Conservation (phyloP, 2,888 invertebrate species). For the Brachylomia viminalis region DNA sequence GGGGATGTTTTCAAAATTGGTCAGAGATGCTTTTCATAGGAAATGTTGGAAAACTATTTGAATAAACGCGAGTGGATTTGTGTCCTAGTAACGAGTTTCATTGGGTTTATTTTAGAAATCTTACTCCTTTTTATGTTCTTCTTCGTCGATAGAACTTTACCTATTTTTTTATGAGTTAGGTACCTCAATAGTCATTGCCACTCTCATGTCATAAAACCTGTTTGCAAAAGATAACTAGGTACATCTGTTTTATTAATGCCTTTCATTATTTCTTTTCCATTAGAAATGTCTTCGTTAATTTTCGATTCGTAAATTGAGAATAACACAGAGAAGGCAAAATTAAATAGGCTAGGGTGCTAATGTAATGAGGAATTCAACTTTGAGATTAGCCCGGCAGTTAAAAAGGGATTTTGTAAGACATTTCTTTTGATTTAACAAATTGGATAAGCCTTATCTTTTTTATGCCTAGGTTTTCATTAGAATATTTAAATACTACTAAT, state of each 20-base stretch:
- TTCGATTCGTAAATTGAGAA: constrained; percentile 11
- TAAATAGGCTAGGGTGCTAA: constrained; percentile 34
- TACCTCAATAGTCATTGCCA: background rate
- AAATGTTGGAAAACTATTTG: background rate
- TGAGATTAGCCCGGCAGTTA: constrained; percentile 29
- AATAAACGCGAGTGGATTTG: background rate
- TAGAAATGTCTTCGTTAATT: constrained; percentile 15
- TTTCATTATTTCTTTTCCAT: background rate
- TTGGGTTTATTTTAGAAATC: background rate
- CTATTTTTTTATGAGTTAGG: no score
- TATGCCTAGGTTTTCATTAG: background rate
- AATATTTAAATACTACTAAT: no score
- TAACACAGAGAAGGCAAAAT: constrained; percentile 19
- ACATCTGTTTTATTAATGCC: background rate
- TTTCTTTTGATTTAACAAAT: constrained; percentile 4
- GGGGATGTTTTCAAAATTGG: constrained; percentile 11
- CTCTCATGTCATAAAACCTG: background rate
- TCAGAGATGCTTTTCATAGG: background rate
- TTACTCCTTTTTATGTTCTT: background rate
- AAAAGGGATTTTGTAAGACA: background rate
- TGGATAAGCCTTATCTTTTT: background rate
- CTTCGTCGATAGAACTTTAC: background rate
- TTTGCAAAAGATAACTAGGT: background rate
- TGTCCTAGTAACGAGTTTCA: background rate
- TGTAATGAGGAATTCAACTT: constrained; percentile 15